Evolutionary conservation across 2,797 vertebrate genomes (phyloP), one percentile per base, ranked within the genome.

Genomic region (Danionella dracula): DNA sequence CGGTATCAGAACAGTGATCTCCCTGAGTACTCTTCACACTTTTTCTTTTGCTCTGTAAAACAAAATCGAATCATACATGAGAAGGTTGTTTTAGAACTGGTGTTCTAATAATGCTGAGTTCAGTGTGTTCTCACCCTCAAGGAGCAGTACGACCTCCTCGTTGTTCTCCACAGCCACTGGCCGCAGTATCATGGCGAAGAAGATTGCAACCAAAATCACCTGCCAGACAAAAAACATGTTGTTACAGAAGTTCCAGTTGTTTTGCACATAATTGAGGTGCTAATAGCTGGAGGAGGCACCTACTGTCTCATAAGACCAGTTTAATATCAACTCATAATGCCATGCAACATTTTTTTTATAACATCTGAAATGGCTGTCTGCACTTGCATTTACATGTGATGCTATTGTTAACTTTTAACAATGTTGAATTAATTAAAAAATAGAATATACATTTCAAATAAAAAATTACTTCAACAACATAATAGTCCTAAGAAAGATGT

Each of bases 151-250:
- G 0, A 85, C 72, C 71, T 92, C 90, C 34, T 88, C 87, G 11
- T 68, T 85, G 45, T 90, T 88, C 31, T 92, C 90, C 59, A 87
- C 77, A 15, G 87, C 81, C 0, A 89, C 88, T 35, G 88, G 90
- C 78, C 86, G 92, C 72, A 93, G 71, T 46, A 92, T 74, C 75
- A 93, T 75, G 2, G 90, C 90, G 27, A 93, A 90, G 76, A 93
- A 77, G 57, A 92, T 86, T 3, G 92, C 90, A 59, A 92, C 23
- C 4, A 88, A 87, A 11, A 93, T 65, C 57, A 92, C 90, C 91
- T 93, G 75, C 11, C 8, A 50, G 31, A 16, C 66, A 55, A 21
- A 76, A 58, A 27, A 6, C 3, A 27, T 3, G 6, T 4, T 21
- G 53, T 41, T 12, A 41, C 8, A 20, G n/a, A 44, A 29, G 10